A percentile compares a stretch with the other conserved stretches of the same genome.
Evolutionary conservation across 1,140 invertebrate species (phyloP).

Genomic region (Trichonephila clavipes): DNA sequence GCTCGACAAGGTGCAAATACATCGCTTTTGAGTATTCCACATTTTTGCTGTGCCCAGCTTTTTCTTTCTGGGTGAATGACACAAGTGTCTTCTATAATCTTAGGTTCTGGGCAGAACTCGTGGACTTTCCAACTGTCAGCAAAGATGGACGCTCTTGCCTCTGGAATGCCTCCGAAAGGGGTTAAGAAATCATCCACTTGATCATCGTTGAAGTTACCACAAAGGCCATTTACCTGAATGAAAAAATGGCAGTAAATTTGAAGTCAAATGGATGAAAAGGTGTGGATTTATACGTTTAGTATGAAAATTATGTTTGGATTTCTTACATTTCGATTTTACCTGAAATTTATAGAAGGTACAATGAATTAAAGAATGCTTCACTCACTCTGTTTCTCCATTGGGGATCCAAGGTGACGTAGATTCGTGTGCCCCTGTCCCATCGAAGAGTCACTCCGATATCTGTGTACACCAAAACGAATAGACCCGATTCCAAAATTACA

Average conservation of each 20-base stretch:
- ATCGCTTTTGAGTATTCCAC: slow-evolving; percentile 87
- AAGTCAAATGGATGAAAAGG: too few relatives aligned
- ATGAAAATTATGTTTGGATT: neutral
- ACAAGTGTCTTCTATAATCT: slow-evolving; percentile 85
- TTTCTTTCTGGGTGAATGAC: slow-evolving; percentile 87
- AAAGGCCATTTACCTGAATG: slow-evolving; percentile 88
- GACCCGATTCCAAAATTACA: slow-evolving; percentile 84
- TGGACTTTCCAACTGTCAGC: slow-evolving; percentile 94
- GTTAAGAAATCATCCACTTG: slow-evolving; percentile 91
- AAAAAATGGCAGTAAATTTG: neutral
- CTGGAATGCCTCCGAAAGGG: slow-evolving; percentile 87
- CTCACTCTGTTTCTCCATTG: slow-evolving; percentile 90
- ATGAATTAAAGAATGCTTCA: neutral
- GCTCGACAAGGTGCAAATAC: slow-evolving; percentile 89
- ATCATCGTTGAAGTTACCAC: slow-evolving; percentile 94
- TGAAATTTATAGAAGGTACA: neutral
- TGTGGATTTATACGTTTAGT: too few relatives aligned
- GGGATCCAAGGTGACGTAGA: slow-evolving; percentile 88
- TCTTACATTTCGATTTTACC: neutral
- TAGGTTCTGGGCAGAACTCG: slow-evolving; percentile 85
- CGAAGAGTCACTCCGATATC: slow-evolving; percentile 89
- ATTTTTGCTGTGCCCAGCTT: slow-evolving; percentile 89
- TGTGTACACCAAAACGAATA: slow-evolving; percentile 90
- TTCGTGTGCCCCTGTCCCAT: slow-evolving; percentile 92
- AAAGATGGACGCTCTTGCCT: slow-evolving; percentile 88